A percentile compares a stretch with the other conserved stretches of the same genome.
Evolutionary conservation across 2,797 vertebrate genomes (phyloP).

Genomic region (Synaphobranchus kaupii): DNA sequence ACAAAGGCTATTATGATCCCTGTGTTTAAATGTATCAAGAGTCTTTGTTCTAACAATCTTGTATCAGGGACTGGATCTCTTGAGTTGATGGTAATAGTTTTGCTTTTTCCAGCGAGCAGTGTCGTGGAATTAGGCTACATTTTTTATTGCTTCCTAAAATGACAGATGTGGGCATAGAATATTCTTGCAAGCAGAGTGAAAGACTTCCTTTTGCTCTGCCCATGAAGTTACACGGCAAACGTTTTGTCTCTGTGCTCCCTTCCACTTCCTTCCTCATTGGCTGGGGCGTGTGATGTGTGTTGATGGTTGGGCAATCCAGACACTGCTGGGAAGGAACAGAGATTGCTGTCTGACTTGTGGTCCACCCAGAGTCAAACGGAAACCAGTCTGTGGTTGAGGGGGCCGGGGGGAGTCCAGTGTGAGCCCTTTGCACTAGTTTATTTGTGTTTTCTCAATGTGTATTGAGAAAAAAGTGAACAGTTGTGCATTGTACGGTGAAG

Average conservation of each 20-base stretch:
- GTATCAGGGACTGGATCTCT: neutral
- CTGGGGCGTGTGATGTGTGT: constrained; percentile 36
- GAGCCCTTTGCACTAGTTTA: no score
- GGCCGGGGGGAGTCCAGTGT: neutral
- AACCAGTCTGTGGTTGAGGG: constrained; percentile 19
- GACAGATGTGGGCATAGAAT: constrained; percentile 32
- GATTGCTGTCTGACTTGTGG: constrained; percentile 26
- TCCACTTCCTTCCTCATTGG: constrained; percentile 56
- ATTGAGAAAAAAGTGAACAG: neutral
- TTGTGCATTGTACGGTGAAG: neutral
- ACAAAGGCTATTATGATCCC: neutral
- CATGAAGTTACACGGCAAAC: neutral
- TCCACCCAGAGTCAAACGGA: constrained; percentile 23
- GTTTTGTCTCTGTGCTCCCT: constrained; percentile 34
- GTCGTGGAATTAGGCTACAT: neutral
- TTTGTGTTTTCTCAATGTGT: neutral
- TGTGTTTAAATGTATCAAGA: neutral
- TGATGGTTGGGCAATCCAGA: constrained; percentile 40
- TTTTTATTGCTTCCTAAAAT: constrained; percentile 37
- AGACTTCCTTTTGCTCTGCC: constrained; percentile 26
- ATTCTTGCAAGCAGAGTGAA: constrained; percentile 27
- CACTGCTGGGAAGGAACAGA: constrained; percentile 38
- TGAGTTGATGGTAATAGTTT: constrained; percentile 26
- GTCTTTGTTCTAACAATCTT: neutral
- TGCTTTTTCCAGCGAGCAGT: neutral